These are phyloP conservation scores for Oenanthe oenanthe DNA, from an alignment of 2,113 vertebrate species.

Conservation along the genomic window DNA sequence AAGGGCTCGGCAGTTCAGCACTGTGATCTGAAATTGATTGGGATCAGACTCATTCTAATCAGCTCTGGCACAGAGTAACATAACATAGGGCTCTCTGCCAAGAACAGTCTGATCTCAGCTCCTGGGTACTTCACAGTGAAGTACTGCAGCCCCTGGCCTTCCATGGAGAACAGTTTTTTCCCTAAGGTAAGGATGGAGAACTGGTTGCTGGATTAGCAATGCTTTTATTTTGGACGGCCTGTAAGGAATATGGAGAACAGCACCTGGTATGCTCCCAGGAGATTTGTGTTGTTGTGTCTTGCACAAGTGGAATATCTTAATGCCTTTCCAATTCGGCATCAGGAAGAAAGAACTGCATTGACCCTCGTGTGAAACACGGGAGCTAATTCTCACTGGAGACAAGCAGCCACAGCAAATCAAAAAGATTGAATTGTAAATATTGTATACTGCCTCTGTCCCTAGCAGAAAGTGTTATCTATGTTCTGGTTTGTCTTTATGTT, in stretches of 20 bases:
- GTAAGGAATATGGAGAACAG: neutral
- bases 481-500: neutral
- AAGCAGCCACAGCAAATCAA: neutral
- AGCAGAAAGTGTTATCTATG: neutral
- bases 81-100: conserved; percentile 30
- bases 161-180: neutral
- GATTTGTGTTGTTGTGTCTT: neutral
- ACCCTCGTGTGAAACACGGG: neutral
- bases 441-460: neutral
- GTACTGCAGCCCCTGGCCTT: neutral
- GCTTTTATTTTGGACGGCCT: neutral
- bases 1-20: conserved; percentile 19
- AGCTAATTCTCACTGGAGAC: neutral
- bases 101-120: conserved; percentile 40
- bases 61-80: conserved; percentile 25
- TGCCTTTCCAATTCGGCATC: neutral
- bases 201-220: neutral
- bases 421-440: neutral
- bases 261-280: neutral
- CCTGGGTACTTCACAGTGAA: neutral
- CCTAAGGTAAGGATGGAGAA: neutral
- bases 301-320: conserved; percentile 2
- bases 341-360: neutral
- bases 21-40: conserved; percentile 50
- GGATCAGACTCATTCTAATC: conserved; percentile 45